These are phyloP conservation scores for Capricornis sumatraensis DNA, from an alignment of 2,113 vertebrate genomes.

Conservation along the genomic window DNA sequence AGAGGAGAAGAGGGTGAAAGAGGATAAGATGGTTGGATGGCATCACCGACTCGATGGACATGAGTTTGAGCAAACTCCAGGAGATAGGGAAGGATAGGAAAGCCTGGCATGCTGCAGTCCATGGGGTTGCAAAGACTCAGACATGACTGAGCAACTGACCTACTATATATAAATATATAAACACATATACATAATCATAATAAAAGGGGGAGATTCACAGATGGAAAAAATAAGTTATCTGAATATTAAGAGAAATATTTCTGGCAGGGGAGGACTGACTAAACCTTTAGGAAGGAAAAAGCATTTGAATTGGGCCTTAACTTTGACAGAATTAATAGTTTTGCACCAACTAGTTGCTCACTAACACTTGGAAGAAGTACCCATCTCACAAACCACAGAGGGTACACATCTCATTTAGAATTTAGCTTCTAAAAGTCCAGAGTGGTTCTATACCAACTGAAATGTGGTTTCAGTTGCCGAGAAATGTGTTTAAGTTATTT, in stretches of 20 bases:
- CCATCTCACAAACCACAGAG: neutral
- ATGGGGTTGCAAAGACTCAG: neutral
- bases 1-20: neutral
- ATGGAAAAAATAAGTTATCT: neutral
- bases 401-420: neutral
- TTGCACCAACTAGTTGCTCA: neutral
- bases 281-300: neutral
- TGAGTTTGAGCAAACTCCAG: neutral
- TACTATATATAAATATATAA: neutral
- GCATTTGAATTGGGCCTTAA: neutral
- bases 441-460: neutral
- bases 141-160: neutral
- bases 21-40: neutral
- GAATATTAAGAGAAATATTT: constrained; percentile 9
- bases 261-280: neutral
- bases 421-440: neutral
- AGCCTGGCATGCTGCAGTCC: neutral
- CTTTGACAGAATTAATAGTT: neutral
- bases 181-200: neutral
- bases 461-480: neutral
- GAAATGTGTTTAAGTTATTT: neutral
- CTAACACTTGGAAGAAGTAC: neutral
- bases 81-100: neutral
- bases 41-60: neutral
- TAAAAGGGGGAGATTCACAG: neutral